A percentile compares a stretch with the other conserved stretches of the same genome.
These are phyloP conservation scores for Ditylenchus weischeri DNA, from an alignment of 2,888 invertebrate genomes.

Conservation along the genomic window DNA sequence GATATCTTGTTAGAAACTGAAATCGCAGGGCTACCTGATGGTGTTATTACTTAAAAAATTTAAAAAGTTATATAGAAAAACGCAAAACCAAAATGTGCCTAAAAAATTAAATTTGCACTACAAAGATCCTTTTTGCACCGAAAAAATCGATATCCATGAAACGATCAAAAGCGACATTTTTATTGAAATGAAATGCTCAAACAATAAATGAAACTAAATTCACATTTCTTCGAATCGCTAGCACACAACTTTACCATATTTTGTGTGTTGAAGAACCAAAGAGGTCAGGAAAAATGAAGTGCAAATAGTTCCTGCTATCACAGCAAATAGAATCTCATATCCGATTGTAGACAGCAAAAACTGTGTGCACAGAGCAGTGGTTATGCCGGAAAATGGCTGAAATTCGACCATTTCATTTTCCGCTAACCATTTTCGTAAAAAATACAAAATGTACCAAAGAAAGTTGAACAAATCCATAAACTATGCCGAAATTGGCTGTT, in stretches of 20 bases:
- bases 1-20: no score
- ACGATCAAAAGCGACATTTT: no score
- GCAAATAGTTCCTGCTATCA: slow-evolving; percentile 41
- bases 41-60: no score
- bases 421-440: neutral
- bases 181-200: no score
- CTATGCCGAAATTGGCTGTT: slow-evolving; percentile 49
- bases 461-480: slow-evolving; percentile 51
- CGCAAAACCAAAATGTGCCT: no score
- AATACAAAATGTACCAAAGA: slow-evolving; percentile 38
- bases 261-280: slow-evolving; percentile 33
- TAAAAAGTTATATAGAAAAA: no score
- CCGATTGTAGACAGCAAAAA: slow-evolving; percentile 43
- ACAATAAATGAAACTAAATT: no score
- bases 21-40: no score
- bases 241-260: slow-evolving; percentile 20
- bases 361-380: slow-evolving; percentile 49
- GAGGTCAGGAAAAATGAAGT: slow-evolving; percentile 44
- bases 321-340: slow-evolving; percentile 45
- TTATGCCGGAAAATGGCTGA: slow-evolving; percentile 49
- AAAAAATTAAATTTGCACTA: no score
- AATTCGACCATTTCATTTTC: neutral
- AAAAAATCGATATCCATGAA: no score
- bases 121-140: no score
- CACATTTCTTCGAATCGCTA: no score